Percentiles rank a stretch among this genome's conserved stretches.
Evolutionary conservation across 2,113 vertebrate species (phyloP).

Genomic region (Larimichthys crocea): DNA sequence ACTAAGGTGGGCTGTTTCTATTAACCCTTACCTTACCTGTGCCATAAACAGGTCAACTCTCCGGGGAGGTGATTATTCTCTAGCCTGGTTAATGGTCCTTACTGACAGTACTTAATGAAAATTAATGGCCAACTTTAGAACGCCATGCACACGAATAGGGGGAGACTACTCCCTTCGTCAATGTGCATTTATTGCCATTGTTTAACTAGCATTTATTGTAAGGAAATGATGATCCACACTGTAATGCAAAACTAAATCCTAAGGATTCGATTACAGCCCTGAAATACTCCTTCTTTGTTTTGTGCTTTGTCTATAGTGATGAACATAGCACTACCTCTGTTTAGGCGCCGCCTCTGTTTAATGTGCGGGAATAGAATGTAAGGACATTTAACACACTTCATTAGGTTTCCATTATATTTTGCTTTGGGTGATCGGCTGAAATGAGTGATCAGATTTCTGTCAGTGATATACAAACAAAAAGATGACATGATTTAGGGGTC

Average conservation of each 20-base stretch:
- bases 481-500: conserved; percentile 80
- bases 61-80: conserved; percentile 83
- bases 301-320: conserved; percentile 17
- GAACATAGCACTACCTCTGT: conserved; percentile 29
- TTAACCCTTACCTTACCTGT: conserved; percentile 80
- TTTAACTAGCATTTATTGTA: conserved; percentile 30
- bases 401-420: conserved; percentile 80
- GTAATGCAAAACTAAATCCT: conserved; percentile 54
- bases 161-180: conserved; percentile 68
- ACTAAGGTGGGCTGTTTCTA: conserved; percentile 76
- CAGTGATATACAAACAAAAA: conserved; percentile 66
- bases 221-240: conserved; percentile 11
- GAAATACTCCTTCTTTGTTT: conserved; percentile 1
- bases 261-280: conserved; percentile 40
- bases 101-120: conserved; percentile 85
- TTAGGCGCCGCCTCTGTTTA: conserved; percentile 41
- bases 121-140: conserved; percentile 78
- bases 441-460: conserved; percentile 74
- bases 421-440: conserved; percentile 70
- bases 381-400: conserved; percentile 71
- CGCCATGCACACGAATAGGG: conserved; percentile 44
- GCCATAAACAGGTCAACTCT: conserved; percentile 78
- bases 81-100: conserved; percentile 84
- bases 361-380: conserved; percentile 52
- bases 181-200: conserved; percentile 52